A percentile compares a stretch with the other conserved stretches of the same genome.
phyloP scores from a whole-genome alignment of 2,888 invertebrate species.

The Atethmia centrago region DNA sequence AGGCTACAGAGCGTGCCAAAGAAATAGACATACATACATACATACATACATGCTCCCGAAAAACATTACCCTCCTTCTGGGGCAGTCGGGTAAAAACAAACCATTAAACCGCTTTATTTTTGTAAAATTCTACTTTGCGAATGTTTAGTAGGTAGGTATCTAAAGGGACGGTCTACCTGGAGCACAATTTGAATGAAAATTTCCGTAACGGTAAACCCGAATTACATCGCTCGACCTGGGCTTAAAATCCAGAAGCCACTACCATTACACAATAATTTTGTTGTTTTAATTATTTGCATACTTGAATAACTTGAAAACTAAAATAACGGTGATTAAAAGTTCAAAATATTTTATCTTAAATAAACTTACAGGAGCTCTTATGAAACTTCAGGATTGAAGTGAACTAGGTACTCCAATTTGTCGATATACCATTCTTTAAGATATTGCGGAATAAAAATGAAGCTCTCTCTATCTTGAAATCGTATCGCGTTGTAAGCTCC shows the following conservation, averaged over 20 bases:
- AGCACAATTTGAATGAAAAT: constrained; percentile 33
- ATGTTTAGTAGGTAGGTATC: constrained; percentile 1
- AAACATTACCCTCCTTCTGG: too few species aligned
- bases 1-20: too few species aligned
- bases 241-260: constrained; percentile 5
- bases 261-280: constrained; percentile 1
- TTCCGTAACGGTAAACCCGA: constrained; percentile 15
- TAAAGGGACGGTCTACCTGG: background rate
- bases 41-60: too few species aligned
- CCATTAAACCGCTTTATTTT: background rate
- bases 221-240: constrained; percentile 17
- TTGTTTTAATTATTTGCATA: constrained; percentile 27
- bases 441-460: constrained; percentile 11
- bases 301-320: background rate
- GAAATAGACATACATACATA: too few species aligned
- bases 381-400: constrained; percentile 5
- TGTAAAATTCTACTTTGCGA: background rate
- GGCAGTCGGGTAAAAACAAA: too few species aligned
- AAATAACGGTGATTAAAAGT: background rate
- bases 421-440: background rate
- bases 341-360: background rate
- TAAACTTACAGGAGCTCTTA: background rate
- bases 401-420: constrained; percentile 9
- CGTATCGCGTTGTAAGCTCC: constrained; percentile 20
- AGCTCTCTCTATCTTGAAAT: constrained; percentile 22